phyloP scores from a whole-genome alignment of 2,113 vertebrate species.

The Cacatua alba region DNA sequence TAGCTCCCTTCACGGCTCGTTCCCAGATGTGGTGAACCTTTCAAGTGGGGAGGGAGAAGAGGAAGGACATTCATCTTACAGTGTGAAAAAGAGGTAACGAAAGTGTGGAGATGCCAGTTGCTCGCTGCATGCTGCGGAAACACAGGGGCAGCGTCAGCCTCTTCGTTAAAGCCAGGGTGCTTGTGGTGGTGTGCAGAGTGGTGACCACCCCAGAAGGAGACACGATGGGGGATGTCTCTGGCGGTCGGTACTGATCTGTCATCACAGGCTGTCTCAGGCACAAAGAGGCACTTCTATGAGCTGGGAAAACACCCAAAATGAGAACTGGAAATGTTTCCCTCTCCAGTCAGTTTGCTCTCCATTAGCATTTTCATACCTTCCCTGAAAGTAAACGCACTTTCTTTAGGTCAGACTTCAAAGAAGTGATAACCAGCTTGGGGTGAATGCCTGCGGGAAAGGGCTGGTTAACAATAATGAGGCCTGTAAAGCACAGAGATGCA shows the following conservation, averaged over 20 bases:
- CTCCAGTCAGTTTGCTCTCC: not conserved
- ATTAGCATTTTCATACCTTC: conserved; percentile 15
- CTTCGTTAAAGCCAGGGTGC: not conserved
- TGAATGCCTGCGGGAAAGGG: not conserved
- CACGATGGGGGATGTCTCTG: not conserved
- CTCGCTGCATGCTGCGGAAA: rapidly evolving
- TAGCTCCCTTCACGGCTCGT: rapidly evolving
- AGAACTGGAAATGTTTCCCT: conserved; percentile 25
- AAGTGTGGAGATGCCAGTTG: not conserved
- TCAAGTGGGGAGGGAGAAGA: not conserved
- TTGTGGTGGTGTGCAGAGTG: not conserved
- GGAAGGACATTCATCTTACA: not conserved
- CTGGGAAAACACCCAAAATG: not conserved
- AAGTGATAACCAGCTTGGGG: not conserved
- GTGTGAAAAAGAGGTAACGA: not conserved
- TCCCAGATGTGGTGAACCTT: not conserved
- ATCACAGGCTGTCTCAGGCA: not conserved
- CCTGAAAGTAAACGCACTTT: not conserved
- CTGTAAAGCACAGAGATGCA: not conserved
- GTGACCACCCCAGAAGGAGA: not conserved
- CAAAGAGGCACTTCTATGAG: not conserved
- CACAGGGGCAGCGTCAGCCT: not conserved
- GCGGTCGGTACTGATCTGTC: not conserved
- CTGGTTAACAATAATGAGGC: not conserved
- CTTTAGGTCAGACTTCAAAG: not conserved